These are phyloP conservation scores for Drosophila chauvacae DNA, from an alignment of 1,140 invertebrate species.

Conservation along the genomic window DNA sequence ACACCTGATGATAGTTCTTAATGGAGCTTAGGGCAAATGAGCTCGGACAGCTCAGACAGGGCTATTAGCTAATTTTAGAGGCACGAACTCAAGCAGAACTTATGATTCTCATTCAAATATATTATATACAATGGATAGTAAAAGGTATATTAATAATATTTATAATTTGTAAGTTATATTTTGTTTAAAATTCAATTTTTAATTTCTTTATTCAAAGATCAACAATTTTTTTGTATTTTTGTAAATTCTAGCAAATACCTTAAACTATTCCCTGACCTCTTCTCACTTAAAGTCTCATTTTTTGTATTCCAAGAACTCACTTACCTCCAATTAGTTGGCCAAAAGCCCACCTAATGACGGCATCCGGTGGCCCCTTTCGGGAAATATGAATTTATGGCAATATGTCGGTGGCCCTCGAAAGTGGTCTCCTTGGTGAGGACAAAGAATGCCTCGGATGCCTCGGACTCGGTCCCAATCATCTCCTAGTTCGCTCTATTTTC, in stretches of 20 bases:
- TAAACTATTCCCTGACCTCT: neutral
- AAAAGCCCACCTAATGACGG: neutral
- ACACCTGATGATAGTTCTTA: slow-evolving; percentile 40
- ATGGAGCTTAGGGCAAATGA: slow-evolving; percentile 27
- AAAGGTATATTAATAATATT: no score
- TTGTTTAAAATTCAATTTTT: no score
- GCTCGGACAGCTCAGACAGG: slow-evolving; percentile 1
- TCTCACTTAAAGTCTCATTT: neutral
- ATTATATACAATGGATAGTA: no score
- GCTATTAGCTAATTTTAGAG: slow-evolving; percentile 15
- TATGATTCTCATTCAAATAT: neutral
- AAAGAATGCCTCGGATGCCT: neutral
- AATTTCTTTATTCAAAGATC: accelerated
- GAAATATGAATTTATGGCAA: slow-evolving; percentile 15
- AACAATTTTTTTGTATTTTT: neutral
- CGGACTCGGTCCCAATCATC: slow-evolving; percentile 8
- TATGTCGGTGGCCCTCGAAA: slow-evolving; percentile 3
- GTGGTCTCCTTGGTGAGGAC: neutral
- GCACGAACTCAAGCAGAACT: neutral
- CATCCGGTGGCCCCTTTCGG: neutral
- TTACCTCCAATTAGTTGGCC: slow-evolving; percentile 12
- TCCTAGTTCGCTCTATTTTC: slow-evolving; percentile 9
- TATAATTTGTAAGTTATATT: no score
- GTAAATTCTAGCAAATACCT: neutral
- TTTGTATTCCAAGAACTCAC: neutral